phyloP scores from a whole-genome alignment of 2,113 vertebrate species.

The Dermatemys mawii region DNA sequence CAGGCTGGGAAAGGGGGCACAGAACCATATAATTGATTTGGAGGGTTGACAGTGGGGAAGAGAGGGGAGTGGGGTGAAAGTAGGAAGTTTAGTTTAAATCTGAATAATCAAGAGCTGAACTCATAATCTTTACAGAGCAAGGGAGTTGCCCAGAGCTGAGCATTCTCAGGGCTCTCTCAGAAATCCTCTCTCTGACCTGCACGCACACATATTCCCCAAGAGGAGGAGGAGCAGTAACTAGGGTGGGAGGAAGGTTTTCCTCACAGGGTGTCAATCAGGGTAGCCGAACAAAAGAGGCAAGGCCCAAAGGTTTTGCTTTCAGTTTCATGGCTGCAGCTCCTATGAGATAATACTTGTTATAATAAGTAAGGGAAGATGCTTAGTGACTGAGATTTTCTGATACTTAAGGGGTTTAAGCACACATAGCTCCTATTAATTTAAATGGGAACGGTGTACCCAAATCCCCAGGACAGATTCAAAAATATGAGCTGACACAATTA shows the following conservation, averaged over 20 bases:
- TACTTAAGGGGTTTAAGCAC: accelerated
- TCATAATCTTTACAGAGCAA: not conserved
- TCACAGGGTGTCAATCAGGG: not conserved
- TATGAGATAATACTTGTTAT: not conserved
- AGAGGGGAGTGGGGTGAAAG: not conserved
- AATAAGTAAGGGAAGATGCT: not conserved
- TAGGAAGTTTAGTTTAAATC: not conserved
- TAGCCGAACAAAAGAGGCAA: not conserved
- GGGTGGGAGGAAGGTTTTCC: not conserved
- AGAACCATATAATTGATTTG: not conserved
- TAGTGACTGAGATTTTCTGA: not conserved
- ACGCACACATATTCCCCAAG: not conserved
- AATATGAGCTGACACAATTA: accelerated
- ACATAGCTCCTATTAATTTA: not conserved
- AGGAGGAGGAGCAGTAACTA: not conserved
- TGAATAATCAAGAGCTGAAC: not conserved
- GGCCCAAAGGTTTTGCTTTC: not conserved
- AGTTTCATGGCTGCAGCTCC: not conserved
- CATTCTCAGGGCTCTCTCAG: not conserved
- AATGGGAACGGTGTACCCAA: accelerated
- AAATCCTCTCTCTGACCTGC: not conserved
- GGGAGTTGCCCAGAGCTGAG: not conserved
- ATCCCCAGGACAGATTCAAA: accelerated
- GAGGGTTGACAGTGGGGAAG: not conserved
- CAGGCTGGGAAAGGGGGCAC: not conserved